Evolutionary conservation across 2,797 vertebrate genomes (phyloP).

Genomic region (Passerculus sandwichensis): DNA sequence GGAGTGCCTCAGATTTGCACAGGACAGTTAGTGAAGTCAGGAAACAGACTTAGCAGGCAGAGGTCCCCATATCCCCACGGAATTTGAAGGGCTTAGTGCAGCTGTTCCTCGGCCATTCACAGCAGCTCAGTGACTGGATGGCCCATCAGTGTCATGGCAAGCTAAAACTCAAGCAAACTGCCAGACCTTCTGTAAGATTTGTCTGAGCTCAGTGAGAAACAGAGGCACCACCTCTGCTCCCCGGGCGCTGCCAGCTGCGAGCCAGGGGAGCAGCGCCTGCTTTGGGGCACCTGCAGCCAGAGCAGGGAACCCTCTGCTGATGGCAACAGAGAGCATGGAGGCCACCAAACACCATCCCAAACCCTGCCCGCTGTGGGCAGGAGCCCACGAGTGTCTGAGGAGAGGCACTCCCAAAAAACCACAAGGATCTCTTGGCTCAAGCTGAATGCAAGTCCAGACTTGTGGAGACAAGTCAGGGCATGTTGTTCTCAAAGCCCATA

Average conservation of each 20-base stretch:
- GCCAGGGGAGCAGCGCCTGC: not conserved
- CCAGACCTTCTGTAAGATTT: not conserved
- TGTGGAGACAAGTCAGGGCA: not conserved
- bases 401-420: not conserved
- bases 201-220: not conserved
- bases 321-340: not conserved
- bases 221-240: accelerated
- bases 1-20: not conserved
- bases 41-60: not conserved
- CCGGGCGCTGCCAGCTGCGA: not conserved
- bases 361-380: not conserved
- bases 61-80: accelerated
- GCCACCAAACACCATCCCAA: not conserved
- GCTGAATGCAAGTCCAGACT: not conserved
- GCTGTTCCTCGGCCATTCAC: not conserved
- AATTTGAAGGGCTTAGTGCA: not conserved
- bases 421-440: not conserved
- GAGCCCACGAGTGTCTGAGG: not conserved
- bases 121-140: not conserved
- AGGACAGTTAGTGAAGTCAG: not conserved
- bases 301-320: not conserved
- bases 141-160: not conserved
- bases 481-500: not conserved
- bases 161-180: not conserved
- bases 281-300: not conserved